phyloP scores from a whole-genome alignment of 1,140 invertebrate species.

The Leptinotarsa lineolata region DNA sequence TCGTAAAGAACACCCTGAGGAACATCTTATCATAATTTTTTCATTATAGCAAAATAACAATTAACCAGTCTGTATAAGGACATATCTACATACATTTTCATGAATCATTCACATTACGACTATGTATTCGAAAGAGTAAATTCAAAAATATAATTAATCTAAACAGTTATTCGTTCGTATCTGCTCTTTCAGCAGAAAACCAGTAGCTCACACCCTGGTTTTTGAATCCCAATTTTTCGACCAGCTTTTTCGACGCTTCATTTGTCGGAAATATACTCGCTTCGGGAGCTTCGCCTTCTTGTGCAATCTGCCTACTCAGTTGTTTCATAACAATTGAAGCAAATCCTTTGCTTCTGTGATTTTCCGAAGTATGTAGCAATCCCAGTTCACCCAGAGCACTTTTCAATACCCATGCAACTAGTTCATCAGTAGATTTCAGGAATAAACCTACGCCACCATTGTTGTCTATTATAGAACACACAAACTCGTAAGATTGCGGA shows the following conservation, averaged over 20 bases:
- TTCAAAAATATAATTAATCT: no score
- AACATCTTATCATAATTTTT: no score
- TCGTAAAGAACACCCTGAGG: no score
- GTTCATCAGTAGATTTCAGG: constrained; percentile 38
- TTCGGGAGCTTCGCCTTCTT: constrained; percentile 51
- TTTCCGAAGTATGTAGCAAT: constrained; percentile 51
- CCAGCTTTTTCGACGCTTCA: constrained; percentile 46
- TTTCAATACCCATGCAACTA: constrained; percentile 50
- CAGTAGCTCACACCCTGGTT: constrained; percentile 10
- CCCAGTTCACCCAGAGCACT: constrained; percentile 54
- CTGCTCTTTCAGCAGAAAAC: no score
- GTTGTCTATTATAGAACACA: constrained; percentile 40
- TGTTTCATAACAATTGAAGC: constrained; percentile 50
- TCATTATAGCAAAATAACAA: no score
- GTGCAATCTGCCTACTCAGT: constrained; percentile 49
- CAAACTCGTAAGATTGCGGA: constrained; percentile 42
- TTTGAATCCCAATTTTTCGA: constrained; percentile 53
- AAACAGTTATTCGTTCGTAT: no score
- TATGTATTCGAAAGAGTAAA: no score
- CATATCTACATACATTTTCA: no score
- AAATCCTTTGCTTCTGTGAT: constrained; percentile 52
- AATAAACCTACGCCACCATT: constrained; percentile 50
- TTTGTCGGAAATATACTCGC: constrained; percentile 49
- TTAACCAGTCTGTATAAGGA: no score
- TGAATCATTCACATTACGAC: no score